Base-by-base conservation (phyloP, 2,888 invertebrate genomes). In the Julus scandinavius region DNA sequence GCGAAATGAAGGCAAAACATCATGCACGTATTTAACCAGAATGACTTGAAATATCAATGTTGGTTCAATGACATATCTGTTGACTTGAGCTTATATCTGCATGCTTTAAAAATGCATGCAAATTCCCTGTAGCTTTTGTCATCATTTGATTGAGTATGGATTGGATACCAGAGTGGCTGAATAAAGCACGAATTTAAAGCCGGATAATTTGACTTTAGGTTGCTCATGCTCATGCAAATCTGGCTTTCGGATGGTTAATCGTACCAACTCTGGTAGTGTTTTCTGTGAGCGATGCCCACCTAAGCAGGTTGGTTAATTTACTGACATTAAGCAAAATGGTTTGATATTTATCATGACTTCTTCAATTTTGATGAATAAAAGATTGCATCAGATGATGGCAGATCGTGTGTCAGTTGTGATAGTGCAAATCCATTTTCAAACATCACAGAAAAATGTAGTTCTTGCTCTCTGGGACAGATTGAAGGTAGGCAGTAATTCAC, bases 341-440 rank as follows among this genome's bases (percentile, higher is more conserved):
- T 45, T 41, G 45, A 15, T 86, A 13, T 85, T 17, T 85, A 85
- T 86, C 20, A 38, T 83, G 11, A 3, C 15, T 83, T 41, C 40
- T 85, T 41, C 17, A 84, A 83, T 83, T 49, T 87, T 38, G n/a
- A n/a, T 45, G 45, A 20, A 45, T 45, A 40, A 84, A 58, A 88
- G 88, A 49, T 83, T 86, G 3, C 86, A 49, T 85, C 88, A 5
- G 4, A 9, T n/a, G 88, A 88, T 86, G 88, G 88, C n/a, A 41
- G 38, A n/a, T n/a, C 80, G 38, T 88, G 88, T n/a, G 45, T 85
- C 5, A 17, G n/a, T n/a, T 88, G 88, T 58, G 40, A 84, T 83
- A 45, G 45, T 13, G 20, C 17, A 11, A 87, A 87, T 87, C 84
- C 84, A 29, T 87, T 49, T 87, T 49, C 41, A 29, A 87, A 72